A percentile compares a stretch with the other conserved stretches of the same genome.
Conservation (phyloP, 2,113 vertebrate species). For the Mungos mungo region DNA sequence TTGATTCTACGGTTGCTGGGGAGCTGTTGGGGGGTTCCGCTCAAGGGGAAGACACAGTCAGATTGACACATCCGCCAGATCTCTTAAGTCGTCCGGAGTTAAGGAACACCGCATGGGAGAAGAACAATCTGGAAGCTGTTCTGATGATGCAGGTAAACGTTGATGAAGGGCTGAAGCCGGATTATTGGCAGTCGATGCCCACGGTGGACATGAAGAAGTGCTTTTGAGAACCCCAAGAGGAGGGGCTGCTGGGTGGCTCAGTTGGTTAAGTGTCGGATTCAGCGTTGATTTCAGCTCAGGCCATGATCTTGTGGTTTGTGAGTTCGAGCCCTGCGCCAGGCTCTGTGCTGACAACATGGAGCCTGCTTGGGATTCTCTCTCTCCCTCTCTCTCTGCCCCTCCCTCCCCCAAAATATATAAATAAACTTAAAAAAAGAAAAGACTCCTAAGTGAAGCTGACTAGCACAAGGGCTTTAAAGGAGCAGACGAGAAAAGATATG, state of each 20-base stretch:
- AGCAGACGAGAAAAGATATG: background rate
- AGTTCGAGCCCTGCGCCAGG: too few species aligned
- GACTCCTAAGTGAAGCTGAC: too few species aligned
- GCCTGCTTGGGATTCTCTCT: too few species aligned
- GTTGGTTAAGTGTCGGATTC: too few species aligned
- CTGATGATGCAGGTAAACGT: background rate
- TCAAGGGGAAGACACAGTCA: background rate
- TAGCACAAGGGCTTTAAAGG: background rate
- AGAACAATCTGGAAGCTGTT: background rate
- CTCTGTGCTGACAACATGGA: too few species aligned
- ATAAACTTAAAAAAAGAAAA: too few species aligned
- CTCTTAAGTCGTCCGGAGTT: background rate
- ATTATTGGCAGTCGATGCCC: background rate
- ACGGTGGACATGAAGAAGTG: background rate
- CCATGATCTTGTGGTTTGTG: too few species aligned
- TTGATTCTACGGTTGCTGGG: background rate
- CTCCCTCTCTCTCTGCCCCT: too few species aligned
- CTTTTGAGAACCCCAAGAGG: background rate
- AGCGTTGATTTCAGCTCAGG: too few species aligned
- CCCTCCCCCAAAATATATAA: too few species aligned
- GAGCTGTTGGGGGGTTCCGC: slow-evolving; percentile 5
- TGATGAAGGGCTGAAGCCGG: background rate
- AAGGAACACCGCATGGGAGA: background rate
- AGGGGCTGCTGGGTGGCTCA: background rate
- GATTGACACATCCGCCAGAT: background rate